phyloP scores from a whole-genome alignment of 2,888 invertebrate genomes.

The Tricholauxania praeusta region DNA sequence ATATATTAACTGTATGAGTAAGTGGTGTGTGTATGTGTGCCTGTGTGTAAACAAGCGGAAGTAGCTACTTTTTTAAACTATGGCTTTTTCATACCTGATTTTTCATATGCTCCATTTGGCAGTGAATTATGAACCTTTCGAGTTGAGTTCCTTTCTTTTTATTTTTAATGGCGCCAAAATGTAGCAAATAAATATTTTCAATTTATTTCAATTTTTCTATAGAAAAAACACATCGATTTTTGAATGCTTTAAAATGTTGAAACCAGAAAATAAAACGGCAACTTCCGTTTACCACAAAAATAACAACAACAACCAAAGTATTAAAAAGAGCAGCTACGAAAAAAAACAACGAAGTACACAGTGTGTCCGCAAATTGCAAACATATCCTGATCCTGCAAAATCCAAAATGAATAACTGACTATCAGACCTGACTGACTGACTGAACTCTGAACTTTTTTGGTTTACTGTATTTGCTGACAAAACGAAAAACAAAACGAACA shows the following conservation, averaged over 20 bases:
- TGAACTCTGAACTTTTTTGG: slow-evolving; percentile 11
- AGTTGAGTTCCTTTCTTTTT: neutral
- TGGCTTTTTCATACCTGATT: slow-evolving; percentile 10
- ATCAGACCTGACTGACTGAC: slow-evolving; percentile 29
- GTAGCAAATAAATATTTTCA: slow-evolving; percentile 25
- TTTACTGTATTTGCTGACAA: too few species aligned
- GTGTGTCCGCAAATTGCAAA: slow-evolving; percentile 62
- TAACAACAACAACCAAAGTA: slow-evolving; percentile 17
- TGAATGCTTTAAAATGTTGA: neutral
- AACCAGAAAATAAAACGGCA: slow-evolving; percentile 22
- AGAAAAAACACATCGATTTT: slow-evolving; percentile 15
- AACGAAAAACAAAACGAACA: neutral
- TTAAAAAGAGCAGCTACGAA: slow-evolving; percentile 6
- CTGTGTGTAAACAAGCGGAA: slow-evolving; percentile 19
- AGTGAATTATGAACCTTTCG: slow-evolving; percentile 25
- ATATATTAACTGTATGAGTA: neutral
- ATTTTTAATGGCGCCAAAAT: slow-evolving; percentile 30
- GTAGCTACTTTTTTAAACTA: neutral
- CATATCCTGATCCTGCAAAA: slow-evolving; percentile 56
- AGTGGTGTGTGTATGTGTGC: slow-evolving; percentile 5
- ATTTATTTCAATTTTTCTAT: slow-evolving; percentile 14
- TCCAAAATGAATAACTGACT: slow-evolving; percentile 23
- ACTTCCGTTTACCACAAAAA: slow-evolving; percentile 9
- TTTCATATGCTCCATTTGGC: slow-evolving; percentile 25
- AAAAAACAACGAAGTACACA: slow-evolving; percentile 36